Base-by-base conservation (phyloP, 2,888 invertebrate species). In the Hololepta plana region DNA sequence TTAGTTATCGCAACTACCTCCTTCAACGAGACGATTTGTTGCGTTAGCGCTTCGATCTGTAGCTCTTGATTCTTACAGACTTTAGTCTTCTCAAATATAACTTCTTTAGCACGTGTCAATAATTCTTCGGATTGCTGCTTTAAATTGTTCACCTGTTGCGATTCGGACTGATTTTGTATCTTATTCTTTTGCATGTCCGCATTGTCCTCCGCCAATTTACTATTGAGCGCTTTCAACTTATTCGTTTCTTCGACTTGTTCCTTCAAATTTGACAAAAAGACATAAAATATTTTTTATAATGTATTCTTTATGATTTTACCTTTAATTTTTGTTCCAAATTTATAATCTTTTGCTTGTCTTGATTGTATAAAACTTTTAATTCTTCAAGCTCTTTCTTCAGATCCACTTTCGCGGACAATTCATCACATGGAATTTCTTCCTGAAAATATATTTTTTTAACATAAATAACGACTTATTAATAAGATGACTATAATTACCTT, bases 1-100 rank as follows among this genome's bases (percentile, higher is more conserved):
- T 80, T 82, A 2, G 82, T 81, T 31, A 84, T 79, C 6, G 62
- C 53, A n/a, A 80, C 68, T 22, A 84, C 81, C 44, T 84, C 81
- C 46, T 80, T 81, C 15, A 82, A 56, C 2, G 81, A 77, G 20
- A 65, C 60, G 4, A 80, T 73, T 50, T 84, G 79, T 4, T 66
- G 65, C 14, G 58, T 65, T 24, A 77, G 50, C 0, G 79, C 79
- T 31, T 66, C 64, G 27, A 81, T 77, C 51, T 81, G 80, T 36
- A 75, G 59, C 45, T 82, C 81, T 44, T 81, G 76, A 46, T 77
- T 77, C 44, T 72, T 72, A 35, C 73, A 72, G 41, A 72, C 63
- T 54, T 75, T 75, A 1, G 72, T 73, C 49, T 76, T 76, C 45
- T 79, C 77, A 46, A 75, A 74, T 24, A 76, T 66, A 47, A 75